phyloP scores from a whole-genome alignment of 2,888 invertebrate genomes.

The Taphrorychus bicolor region DNA sequence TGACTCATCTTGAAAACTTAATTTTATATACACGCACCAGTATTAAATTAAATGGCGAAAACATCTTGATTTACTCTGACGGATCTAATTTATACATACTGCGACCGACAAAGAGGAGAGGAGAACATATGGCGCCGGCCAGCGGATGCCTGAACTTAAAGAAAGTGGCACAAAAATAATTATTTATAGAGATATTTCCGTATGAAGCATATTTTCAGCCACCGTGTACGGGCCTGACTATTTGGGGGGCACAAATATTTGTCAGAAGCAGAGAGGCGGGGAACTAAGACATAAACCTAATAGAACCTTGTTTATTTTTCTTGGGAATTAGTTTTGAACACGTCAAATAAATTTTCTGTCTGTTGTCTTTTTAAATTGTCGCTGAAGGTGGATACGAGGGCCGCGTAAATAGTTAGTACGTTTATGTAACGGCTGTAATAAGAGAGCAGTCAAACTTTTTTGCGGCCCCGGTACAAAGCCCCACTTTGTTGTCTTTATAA shows the following conservation, averaged over 20 bases:
- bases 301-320: conserved; percentile 54
- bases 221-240: neutral
- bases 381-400: neutral
- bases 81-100: neutral
- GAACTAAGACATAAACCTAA: conserved; percentile 41
- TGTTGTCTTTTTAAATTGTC: conserved; percentile 28
- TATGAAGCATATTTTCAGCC: neutral
- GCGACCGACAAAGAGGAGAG: neutral
- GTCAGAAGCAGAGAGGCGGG: conserved; percentile 43
- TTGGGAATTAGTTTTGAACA: conserved; percentile 54
- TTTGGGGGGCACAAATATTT: conserved; percentile 48
- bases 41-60: conserved; percentile 5
- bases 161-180: conserved; percentile 27
- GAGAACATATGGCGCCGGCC: conserved; percentile 51
- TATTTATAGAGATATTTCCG: conserved; percentile 3
- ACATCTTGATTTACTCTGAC: conserved; percentile 2
- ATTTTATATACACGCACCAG: neutral
- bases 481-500: conserved; percentile 25
- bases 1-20: neutral
- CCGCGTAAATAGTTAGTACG: no score
- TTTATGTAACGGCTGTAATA: no score
- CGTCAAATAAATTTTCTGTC: conserved; percentile 40
- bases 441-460: no score
- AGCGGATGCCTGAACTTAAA: conserved; percentile 51
- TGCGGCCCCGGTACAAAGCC: neutral